These are phyloP conservation scores for Dryas iulia DNA, from an alignment of 1,140 invertebrate genomes.

Conservation along the genomic window DNA sequence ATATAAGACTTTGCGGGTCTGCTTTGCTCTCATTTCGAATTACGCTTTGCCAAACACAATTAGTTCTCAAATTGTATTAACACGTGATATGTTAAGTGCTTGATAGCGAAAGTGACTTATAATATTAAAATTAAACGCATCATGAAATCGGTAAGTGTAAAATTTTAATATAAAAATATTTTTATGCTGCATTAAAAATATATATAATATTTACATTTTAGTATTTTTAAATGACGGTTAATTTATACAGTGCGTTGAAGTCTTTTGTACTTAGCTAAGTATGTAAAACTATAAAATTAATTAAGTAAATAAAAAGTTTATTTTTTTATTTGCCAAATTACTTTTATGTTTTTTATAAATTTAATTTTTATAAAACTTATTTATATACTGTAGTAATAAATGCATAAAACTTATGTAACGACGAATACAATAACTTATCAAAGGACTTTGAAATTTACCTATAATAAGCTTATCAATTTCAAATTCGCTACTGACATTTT, in stretches of 20 bases:
- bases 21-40: conserved; percentile 78
- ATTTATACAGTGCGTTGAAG: conserved; percentile 4
- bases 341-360: too few species aligned
- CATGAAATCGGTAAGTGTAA: conserved; percentile 51
- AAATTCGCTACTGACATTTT: too few species aligned
- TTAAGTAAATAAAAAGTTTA: too few species aligned
- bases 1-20: conserved; percentile 74
- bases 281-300: too few species aligned
- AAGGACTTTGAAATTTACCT: too few species aligned
- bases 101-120: conserved; percentile 16
- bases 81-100: conserved; percentile 25
- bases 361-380: too few species aligned
- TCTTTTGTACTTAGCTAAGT: too few species aligned
- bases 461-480: too few species aligned
- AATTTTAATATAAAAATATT: not conserved
- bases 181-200: not conserved
- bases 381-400: too few species aligned
- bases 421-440: too few species aligned
- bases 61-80: conserved; percentile 37
- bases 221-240: not conserved
- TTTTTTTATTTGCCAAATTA: too few species aligned
- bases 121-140: conserved; percentile 20
- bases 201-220: not conserved
- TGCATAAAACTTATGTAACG: too few species aligned
- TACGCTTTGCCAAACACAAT: conserved; percentile 72